A percentile compares a stretch with the other conserved stretches of the same genome.
Evolutionary conservation across 2,797 vertebrate genomes (phyloP).

Genomic region (Aphelocoma californica): DNA sequence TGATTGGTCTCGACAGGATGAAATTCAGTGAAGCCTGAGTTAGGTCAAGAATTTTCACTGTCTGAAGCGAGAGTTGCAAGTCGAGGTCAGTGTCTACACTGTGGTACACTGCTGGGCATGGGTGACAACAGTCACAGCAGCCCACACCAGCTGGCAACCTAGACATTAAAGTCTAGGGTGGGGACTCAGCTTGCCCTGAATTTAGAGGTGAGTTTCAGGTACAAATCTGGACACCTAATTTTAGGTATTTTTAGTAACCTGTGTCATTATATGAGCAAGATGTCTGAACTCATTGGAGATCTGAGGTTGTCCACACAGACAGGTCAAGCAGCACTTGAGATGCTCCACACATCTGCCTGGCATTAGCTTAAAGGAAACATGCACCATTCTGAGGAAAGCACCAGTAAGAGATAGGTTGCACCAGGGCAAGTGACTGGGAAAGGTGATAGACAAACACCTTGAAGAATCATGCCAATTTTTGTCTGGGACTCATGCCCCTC

Average conservation of each 20-base stretch:
- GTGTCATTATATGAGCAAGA: not conserved
- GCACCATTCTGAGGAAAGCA: not conserved
- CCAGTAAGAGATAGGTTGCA: not conserved
- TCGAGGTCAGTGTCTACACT: not conserved
- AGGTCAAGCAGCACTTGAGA: not conserved
- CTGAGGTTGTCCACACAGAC: not conserved
- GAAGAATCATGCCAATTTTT: not conserved
- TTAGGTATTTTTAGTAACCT: not conserved
- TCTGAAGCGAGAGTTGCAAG: not conserved
- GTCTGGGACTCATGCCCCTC: not conserved
- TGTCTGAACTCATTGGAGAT: not conserved
- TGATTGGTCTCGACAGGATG: not conserved
- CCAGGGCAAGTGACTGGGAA: not conserved
- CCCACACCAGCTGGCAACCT: not conserved
- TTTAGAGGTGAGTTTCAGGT: not conserved
- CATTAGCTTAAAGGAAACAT: not conserved
- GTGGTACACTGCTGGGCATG: not conserved
- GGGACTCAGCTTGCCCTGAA: not conserved
- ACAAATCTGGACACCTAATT: not conserved
- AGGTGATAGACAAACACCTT: not conserved
- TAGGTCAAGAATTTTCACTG: not conserved
- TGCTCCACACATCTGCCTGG: not conserved
- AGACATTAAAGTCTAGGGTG: not conserved
- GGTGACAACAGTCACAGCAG: not conserved
- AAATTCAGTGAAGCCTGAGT: not conserved